phyloP scores from a whole-genome alignment of 1,140 invertebrate genomes.

The Zaprionus inermis region DNA sequence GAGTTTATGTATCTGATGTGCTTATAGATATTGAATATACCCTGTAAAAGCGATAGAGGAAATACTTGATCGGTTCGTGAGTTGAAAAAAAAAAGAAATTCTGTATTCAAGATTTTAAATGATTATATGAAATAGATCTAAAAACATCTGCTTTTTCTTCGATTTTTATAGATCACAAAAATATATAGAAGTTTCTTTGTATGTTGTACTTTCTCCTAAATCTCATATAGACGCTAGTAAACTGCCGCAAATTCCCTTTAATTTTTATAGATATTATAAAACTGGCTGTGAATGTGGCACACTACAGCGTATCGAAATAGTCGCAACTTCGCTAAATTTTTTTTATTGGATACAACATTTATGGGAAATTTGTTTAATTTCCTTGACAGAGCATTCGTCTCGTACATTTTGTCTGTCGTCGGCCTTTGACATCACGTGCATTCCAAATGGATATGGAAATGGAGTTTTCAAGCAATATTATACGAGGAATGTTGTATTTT shows the following conservation, averaged over 20 bases:
- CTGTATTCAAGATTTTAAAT: too few species aligned
- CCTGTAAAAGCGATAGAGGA: background rate
- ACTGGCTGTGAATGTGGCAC: too few species aligned
- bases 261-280: too few species aligned
- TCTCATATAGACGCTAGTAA: too few species aligned
- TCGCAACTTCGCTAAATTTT: background rate
- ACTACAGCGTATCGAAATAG: background rate
- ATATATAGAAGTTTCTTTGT: too few species aligned
- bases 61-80: too few species aligned
- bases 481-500: background rate
- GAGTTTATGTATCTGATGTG: background rate
- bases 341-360: background rate
- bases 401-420: background rate
- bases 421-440: background rate
- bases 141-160: too few species aligned
- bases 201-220: too few species aligned
- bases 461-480: conserved; percentile 1
- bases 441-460: background rate
- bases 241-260: too few species aligned
- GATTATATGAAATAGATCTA: too few species aligned
- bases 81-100: too few species aligned
- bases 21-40: background rate
- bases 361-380: conserved; percentile 6
- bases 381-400: background rate
- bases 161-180: too few species aligned